Base-by-base conservation (phyloP, 1,140 invertebrate species). In the Geopemphigus sp. region DNA sequence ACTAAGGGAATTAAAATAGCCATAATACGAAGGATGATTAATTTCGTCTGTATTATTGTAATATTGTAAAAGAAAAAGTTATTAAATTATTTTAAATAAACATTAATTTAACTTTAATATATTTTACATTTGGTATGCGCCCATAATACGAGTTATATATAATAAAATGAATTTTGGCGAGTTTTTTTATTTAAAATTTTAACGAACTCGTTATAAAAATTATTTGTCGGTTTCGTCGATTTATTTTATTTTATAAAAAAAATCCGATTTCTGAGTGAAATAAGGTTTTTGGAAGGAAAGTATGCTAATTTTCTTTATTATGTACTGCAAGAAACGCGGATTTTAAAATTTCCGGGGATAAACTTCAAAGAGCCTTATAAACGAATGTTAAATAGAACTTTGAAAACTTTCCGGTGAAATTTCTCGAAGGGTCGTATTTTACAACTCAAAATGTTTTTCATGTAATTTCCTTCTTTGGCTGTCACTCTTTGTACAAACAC, bases 331-430 rank as follows among this genome's bases (percentile, higher is more conserved):
- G n/a, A 66, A 66, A 66, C 24, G 47, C 64, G 39, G 64, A 15
- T 22, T 68, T 50, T 15, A 5, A 68, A 45, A 68, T 47, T 68
- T 47, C 19, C n/a, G 11, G 11, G n/a, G 47, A 50, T 68, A 68
- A 50, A 50, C 45, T 68, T 68, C 66, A 68, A 68, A 50, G 66
- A 50, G 22, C 22, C 15, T 24, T 68, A 24, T 68, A 68, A 68
- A 68, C 22, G 14, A 24, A 26, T 47, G 45, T 50, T 50, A 26
- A 68, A 68, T 68, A 68, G 66, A 68, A 68, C 66, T 68, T 68
- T 50, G 22, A 50, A 68, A 68, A 68, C 45, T 50, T 68, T 68
- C 39, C 24, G 45, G n/a, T 22, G 26, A 50, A 68, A 68, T 24
- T 19, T 66, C n/a, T 32, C 22, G 32, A 22, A 45, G 3, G 19